Percentiles rank a stretch among this genome's conserved stretches.
Conservation (phyloP, 2,113 vertebrate species). For the Ptilorrhoa leucosticta region DNA sequence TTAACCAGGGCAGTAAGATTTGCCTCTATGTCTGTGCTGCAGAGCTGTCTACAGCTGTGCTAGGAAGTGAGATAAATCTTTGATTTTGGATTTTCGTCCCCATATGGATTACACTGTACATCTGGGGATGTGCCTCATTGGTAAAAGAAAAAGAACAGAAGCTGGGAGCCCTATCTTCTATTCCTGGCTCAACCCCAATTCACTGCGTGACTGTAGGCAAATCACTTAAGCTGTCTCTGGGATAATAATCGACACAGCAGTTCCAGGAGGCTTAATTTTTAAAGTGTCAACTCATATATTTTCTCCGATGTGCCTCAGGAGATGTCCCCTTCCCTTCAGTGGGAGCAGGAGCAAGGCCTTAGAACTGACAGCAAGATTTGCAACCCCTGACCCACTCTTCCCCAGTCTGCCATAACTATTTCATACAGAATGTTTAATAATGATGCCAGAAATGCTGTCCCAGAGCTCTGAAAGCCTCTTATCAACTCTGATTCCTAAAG, state of each 20-base stretch:
- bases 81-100: not conserved
- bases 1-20: not conserved
- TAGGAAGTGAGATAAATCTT: not conserved
- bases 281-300: conserved; percentile 44
- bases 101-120: not conserved
- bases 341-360: not conserved
- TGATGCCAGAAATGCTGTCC: conserved; percentile 25
- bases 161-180: not conserved
- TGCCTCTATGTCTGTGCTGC: not conserved
- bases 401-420: not conserved
- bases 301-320: not conserved
- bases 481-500: not conserved
- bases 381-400: not conserved
- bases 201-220: conserved; percentile 29
- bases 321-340: conserved; percentile 18
- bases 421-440: conserved; percentile 6
- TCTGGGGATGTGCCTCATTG: not conserved
- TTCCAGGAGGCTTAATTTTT: conserved; percentile 55
- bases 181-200: conserved; percentile 45
- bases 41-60: not conserved
- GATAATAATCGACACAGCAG: conserved; percentile 53
- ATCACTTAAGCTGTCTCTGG: conserved; percentile 57
- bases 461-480: conserved; percentile 33
- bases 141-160: not conserved
- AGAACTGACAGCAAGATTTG: conserved; percentile 22